Evolutionary conservation across 2,113 vertebrate species (phyloP), one percentile per base, ranked within the genome.

Genomic region (Paedocypris sp.): DNA sequence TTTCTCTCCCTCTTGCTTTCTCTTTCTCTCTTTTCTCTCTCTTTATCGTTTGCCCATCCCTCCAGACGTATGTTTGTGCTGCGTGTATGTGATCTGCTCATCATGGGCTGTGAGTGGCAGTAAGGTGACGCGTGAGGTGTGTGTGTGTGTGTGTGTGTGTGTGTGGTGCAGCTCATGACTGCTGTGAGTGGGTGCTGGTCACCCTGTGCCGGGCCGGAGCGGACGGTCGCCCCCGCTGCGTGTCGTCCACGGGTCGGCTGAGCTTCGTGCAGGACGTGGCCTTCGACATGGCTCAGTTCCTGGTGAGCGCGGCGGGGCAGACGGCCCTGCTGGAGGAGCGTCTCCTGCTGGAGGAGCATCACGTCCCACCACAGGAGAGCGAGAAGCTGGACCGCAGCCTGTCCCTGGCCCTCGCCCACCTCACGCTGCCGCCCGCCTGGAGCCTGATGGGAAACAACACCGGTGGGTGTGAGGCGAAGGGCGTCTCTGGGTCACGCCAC

Each of bases 201-300:
- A 85, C 82, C 25, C 86, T 97, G 35, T 97, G 88, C 70, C 87
- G 83, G 15, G 76, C 84, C 48, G 80, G 72, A 62, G 79, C 79
- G 47, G 84, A 85, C 8, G 79, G 78, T 3, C 77, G 82, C 0
- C 67, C 87, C 57, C 75, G 81, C 18, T 75, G 85, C 12, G 74
- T 94, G 76, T 87, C 88, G 76, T 87, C 88, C 0, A 86, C 93
- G 22, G 88, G 88, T 26, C 79, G 69, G 70, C 91, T 98, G 74
- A 76, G 73, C 70, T 98, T 96, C 56, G 69, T 92, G 53, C 90
- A 95, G 76, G 94, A 98, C 13, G 86, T 94, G 79, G 91, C 88
- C 1, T 92, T 92, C 0, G 91, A 97, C 6, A 91, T 94, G 0
- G 94, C 95, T 16, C 91, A 92, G 74, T 96, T 97, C 69, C 76